Conservation (phyloP, 2,113 vertebrate species). For the Thryonomys swinderianus region DNA sequence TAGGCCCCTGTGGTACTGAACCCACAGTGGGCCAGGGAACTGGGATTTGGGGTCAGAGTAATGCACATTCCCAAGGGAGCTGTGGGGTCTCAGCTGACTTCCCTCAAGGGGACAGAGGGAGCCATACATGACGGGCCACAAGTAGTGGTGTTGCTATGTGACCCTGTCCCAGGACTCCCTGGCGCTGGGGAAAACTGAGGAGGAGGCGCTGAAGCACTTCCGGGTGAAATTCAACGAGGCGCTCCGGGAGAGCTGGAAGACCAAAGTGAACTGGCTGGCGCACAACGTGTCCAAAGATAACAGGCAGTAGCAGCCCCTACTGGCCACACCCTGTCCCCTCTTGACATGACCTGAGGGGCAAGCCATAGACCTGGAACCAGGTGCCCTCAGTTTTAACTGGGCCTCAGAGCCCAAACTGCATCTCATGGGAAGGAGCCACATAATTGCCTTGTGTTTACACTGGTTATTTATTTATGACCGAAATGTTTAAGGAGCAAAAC, state of each 20-base stretch:
- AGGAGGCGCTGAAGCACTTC: constrained; percentile 97
- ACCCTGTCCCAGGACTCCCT: constrained; percentile 92
- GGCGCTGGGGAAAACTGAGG: constrained; percentile 95
- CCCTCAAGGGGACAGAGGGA: neutral
- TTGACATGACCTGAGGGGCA: no score
- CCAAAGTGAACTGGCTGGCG: constrained; percentile 99
- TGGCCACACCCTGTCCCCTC: neutral
- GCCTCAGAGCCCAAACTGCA: neutral
- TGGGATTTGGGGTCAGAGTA: neutral
- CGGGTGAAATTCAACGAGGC: constrained; percentile 98
- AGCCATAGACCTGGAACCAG: neutral
- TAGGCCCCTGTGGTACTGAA: neutral
- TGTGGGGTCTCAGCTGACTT: neutral
- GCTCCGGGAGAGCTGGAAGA: constrained; percentile 98
- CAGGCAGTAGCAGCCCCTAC: constrained; percentile 85
- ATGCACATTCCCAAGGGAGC: neutral
- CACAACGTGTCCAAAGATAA: constrained; percentile 98
- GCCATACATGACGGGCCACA: rapidly evolving
- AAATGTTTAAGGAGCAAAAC: constrained; percentile 59
- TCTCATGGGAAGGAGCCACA: neutral
- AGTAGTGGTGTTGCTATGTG: rapidly evolving
- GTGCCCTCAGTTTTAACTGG: neutral
- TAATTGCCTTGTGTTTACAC: constrained; percentile 78
- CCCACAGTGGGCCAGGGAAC: neutral
- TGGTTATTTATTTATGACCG: constrained; percentile 80